Conservation (phyloP, 2,113 vertebrate genomes). For the Paratilapia polleni region DNA sequence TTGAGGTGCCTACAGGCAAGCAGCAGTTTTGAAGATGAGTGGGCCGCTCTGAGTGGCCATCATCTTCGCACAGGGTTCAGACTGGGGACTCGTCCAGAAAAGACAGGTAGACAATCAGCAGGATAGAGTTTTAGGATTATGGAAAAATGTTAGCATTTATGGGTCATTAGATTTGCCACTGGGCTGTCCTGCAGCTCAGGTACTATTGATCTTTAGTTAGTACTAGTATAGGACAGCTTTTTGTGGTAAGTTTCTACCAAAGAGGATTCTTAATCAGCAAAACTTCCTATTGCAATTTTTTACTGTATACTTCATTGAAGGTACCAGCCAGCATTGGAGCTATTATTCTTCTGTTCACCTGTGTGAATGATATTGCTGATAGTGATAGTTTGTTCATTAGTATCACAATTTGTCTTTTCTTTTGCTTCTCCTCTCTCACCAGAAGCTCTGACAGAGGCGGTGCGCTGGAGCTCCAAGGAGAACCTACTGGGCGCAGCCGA, state of each 20-base stretch:
- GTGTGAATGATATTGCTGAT: background rate
- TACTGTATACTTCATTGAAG: background rate
- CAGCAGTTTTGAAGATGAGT: constrained; percentile 85
- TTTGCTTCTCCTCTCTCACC: constrained; percentile 37
- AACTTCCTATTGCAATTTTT: background rate
- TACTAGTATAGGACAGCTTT: background rate
- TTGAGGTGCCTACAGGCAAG: constrained; percentile 84
- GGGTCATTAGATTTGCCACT: background rate
- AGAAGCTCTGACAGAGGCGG: constrained; percentile 97
- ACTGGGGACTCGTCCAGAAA: constrained; percentile 40
- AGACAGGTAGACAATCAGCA: constrained; percentile 66
- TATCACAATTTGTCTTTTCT: background rate
- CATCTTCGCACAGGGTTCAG: constrained; percentile 66
- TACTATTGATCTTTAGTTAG: background rate
- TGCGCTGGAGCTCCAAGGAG: constrained; percentile 99
- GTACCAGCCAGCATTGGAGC: background rate
- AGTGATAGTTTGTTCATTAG: background rate
- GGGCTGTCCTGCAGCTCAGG: background rate
- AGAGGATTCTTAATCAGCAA: accelerated
- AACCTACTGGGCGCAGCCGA: constrained; percentile 96
- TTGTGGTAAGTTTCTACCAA: background rate
- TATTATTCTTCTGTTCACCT: background rate
- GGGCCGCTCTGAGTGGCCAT: constrained; percentile 67
- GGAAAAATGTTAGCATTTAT: background rate
- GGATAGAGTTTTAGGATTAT: background rate